Evolutionary conservation across 2,113 vertebrate species (phyloP).

Genomic region (Monarcha castaneiventris): DNA sequence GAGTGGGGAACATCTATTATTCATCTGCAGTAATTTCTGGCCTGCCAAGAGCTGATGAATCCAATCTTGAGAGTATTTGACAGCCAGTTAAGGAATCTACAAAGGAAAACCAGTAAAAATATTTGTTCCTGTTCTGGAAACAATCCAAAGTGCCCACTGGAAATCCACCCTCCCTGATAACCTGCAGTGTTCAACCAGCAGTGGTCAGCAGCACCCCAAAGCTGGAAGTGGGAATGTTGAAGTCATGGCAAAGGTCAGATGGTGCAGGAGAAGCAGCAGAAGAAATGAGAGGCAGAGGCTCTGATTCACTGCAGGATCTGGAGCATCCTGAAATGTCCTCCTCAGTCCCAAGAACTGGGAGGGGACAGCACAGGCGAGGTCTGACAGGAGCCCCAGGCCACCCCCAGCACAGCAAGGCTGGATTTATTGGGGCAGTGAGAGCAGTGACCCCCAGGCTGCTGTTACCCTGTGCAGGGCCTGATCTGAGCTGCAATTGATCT

Average conservation of each 20-base stretch:
- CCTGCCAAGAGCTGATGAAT: slow-evolving; percentile 6
- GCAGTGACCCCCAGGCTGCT: not conserved
- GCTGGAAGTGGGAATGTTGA: not conserved
- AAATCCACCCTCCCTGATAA: not conserved
- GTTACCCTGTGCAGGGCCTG: fast-evolving
- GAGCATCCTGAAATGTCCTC: not conserved
- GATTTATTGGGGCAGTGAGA: not conserved
- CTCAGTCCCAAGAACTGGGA: not conserved
- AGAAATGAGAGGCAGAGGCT: not conserved
- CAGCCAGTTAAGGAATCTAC: not conserved
- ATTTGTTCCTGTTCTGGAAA: not conserved
- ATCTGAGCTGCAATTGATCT: not conserved
- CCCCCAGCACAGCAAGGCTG: not conserved
- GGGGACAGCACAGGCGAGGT: not conserved
- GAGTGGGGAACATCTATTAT: not conserved
- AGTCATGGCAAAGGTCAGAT: fast-evolving
- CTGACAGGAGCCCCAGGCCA: not conserved
- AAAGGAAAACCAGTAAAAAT: not conserved
- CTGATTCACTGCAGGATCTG: not conserved
- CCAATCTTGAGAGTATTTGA: not conserved
- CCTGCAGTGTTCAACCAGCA: not conserved
- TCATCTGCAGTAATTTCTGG: not conserved
- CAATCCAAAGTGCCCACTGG: not conserved
- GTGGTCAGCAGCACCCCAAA: not conserved
- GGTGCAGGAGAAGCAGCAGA: not conserved